These are phyloP conservation scores for Apeira syringaria DNA, from an alignment of 2,888 invertebrate genomes.

Conservation along the genomic window DNA sequence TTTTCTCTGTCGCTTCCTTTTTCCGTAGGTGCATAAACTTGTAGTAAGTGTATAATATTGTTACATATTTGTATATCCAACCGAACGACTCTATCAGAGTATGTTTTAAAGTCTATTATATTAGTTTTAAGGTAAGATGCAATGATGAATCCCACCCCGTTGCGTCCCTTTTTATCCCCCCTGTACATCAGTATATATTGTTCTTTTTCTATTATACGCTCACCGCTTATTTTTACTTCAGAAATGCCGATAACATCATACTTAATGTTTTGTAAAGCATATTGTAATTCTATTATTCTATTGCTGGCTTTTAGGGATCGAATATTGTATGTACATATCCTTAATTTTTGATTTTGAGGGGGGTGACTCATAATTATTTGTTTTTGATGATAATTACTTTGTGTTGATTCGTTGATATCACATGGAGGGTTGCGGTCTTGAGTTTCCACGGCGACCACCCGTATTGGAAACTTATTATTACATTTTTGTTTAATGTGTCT, in stretches of 20 bases:
- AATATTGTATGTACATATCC: not conserved
- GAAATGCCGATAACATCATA: not conserved
- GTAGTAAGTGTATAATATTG: not conserved
- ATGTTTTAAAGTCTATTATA: not conserved
- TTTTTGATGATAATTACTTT: too few species aligned
- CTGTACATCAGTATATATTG: not conserved
- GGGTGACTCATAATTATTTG: too few species aligned
- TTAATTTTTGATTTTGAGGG: too few species aligned
- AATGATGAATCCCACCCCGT: not conserved
- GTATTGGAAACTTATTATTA: too few species aligned
- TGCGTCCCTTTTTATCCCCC: not conserved
- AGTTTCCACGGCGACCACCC: not conserved
- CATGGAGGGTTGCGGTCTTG: conserved; percentile 3
- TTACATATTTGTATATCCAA: not conserved
- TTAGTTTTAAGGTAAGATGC: not conserved
- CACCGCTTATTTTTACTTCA: not conserved
- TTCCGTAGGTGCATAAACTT: conserved; percentile 1
- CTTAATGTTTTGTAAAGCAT: not conserved
- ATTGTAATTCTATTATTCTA: not conserved
- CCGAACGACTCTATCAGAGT: not conserved
- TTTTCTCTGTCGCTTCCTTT: not conserved
- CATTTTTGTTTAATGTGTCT: too few species aligned
- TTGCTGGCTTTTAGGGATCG: not conserved
- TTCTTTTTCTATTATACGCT: not conserved
- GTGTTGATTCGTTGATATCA: too few species aligned